phyloP scores from a whole-genome alignment of 2,888 invertebrate genomes.

The Euplexia lucipara region DNA sequence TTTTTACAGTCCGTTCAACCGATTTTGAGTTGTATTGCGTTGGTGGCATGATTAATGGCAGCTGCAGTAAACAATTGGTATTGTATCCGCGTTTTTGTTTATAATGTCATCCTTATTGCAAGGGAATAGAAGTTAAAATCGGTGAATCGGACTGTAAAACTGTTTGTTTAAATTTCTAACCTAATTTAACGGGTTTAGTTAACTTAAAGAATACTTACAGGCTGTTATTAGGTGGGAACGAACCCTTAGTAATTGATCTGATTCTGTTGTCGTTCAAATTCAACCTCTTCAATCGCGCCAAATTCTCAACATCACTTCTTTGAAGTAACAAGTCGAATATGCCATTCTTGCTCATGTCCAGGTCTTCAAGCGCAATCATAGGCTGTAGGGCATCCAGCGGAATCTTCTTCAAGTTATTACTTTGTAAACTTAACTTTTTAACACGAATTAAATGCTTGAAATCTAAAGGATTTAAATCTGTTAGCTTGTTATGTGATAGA shows the following conservation, averaged over 20 bases:
- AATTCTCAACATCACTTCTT: constrained; percentile 72
- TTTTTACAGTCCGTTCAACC: too few relatives aligned
- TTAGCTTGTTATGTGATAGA: constrained; percentile 88
- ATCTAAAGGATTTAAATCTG: constrained; percentile 80
- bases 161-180: not conserved
- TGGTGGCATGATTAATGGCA: too few relatives aligned
- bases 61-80: too few relatives aligned
- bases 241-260: constrained; percentile 82
- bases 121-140: too few relatives aligned
- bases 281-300: constrained; percentile 81
- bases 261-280: constrained; percentile 89
- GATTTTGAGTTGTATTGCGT: too few relatives aligned
- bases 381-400: constrained; percentile 81
- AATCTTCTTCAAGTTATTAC: constrained; percentile 84
- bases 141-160: too few relatives aligned
- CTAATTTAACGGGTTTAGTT: not conserved
- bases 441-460: constrained; percentile 80
- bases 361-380: constrained; percentile 80
- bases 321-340: constrained; percentile 81
- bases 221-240: constrained; percentile 81
- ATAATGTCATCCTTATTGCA: too few relatives aligned
- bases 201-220: constrained; percentile 79
- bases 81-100: too few relatives aligned
- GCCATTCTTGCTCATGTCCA: constrained; percentile 89
- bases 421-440: constrained; percentile 86